phyloP scores from a whole-genome alignment of 2,113 vertebrate species.

The Percopsis transmontana region DNA sequence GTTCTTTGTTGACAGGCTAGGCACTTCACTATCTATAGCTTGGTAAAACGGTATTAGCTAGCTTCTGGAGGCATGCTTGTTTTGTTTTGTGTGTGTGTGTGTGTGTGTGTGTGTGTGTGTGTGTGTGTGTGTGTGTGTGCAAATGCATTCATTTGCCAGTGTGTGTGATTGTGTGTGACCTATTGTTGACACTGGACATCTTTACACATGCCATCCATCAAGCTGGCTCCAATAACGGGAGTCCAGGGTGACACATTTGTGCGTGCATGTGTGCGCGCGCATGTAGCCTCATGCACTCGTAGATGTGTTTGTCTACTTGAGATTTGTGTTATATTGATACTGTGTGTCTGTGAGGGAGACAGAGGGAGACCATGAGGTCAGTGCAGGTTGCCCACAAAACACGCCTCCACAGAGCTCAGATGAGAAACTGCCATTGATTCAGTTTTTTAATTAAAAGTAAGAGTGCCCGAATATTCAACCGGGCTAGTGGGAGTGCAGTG shows the following conservation, averaged over 20 bases:
- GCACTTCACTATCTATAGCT: too few relatives aligned
- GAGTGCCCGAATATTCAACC: conserved; percentile 30
- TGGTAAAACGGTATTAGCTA: background rate
- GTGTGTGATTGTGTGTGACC: conserved; percentile 37
- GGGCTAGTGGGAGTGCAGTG: conserved; percentile 1
- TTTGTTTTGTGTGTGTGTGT: conserved; percentile 14
- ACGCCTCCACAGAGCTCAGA: conserved; percentile 18
- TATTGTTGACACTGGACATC: conserved; percentile 22
- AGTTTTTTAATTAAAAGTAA: conserved; percentile 51
- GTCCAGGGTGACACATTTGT: conserved; percentile 1
- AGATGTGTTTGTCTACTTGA: background rate
- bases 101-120: conserved; percentile 5
- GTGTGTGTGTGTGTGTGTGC: conserved; percentile 9
- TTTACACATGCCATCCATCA: conserved; percentile 19
- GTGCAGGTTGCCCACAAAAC: conserved; percentile 5
- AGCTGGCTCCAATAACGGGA: conserved; percentile 20
- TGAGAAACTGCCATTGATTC: conserved; percentile 36
- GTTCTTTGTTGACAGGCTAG: too few relatives aligned
- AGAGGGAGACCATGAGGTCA: conserved; percentile 16
- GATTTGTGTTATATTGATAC: too few relatives aligned
- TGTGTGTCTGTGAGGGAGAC: background rate
- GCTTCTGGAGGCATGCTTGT: background rate
- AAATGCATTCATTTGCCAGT: conserved; percentile 23
- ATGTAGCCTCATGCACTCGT: too few relatives aligned
- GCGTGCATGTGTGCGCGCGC: background rate